Base-by-base conservation (phyloP, 2,113 vertebrate genomes). In the Hypomesus transpacificus region DNA sequence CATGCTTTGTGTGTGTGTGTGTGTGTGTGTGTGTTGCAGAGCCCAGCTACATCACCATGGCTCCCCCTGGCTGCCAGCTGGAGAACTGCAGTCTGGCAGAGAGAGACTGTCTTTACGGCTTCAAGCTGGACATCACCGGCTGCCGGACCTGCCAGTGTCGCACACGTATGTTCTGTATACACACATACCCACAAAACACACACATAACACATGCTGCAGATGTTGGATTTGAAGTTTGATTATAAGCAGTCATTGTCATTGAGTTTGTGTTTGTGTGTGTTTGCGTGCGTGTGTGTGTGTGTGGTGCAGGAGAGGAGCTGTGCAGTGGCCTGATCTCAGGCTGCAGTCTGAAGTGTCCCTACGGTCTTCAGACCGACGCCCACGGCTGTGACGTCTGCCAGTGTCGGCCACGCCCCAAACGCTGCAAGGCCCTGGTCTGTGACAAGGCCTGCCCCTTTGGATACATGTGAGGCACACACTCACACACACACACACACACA, bases 11-110 rank as follows among this genome's bases (percentile, higher is more conserved):
- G 13, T 26, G 59, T 61, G 26, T 60, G 17, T 26, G 57, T 52
- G 20, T 75, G 18, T 17, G 66, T 8, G 66, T 68, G 69, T 79
- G 79, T 63, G 17, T 71, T 73, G 78, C 79, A 94, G 95, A 96
- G 77, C 95, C 95, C 74, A 94, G 93, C 1, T 96, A 95, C 73
- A 95, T 96, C 85, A 95, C 94, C 59, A 93, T 96, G 84, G 92
- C 91, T 75, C 95, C 95, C 0, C 93, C 94, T 71, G 90, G 85
- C 3, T 96, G 95, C 73, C 79, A 77, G 67, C 74, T 93, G 67
- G 80, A 90, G 69, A 95, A 95, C 87, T 96, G 95, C 84, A 92
- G 90, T 5, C 88, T 96, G 81, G 89, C 82, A 0, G 94, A 94
- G 70, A 91, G 86, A 78, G 93, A 94, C 73, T 96, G 95, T 65